Base-by-base conservation (phyloP, 2,888 invertebrate species). In the Nineta flava region DNA sequence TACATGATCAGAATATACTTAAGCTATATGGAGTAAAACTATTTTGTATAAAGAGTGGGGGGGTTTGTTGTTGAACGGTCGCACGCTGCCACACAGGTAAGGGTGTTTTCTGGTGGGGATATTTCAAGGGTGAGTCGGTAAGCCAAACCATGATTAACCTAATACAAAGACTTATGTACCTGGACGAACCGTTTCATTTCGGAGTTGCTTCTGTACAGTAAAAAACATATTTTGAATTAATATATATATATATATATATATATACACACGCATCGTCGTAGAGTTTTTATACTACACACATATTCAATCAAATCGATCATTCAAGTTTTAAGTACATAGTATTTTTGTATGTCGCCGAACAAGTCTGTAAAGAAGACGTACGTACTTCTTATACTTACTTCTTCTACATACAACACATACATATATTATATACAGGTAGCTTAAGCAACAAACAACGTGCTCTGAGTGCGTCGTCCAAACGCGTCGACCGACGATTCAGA, bases 111-210 rank as follows among this genome's bases (percentile, higher is more conserved):
- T 19, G 12, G 34, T 9, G 26, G 31, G 40, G 19, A 44, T 44
- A 31, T 15, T 16, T 34, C 16, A 40, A 41, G 47, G 45, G 47
- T 44, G 50, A 46, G 42, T n/a, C 26, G 26, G n/a, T 46, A 16
- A 26, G 26, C 26, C 26, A 26, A 26, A 26, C 26, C 55, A 58
- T 56, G 58, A 56, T 56, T 57, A 54, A 52, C 55, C 56, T 48
- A 53, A 56, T 65, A 65, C 66, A 65, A 65, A 66, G 61, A 57
- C 56, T 58, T 54, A 55, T 55, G 58, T 58, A 56, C 57, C 56
- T 57, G 67, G 65, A 68, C 68, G 64, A 66, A 63, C 64, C 65
- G 65, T 63, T 70, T 68, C 73, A 74, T 71, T 73, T 64, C 67
- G 71, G 66, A 69, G 69, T 65, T 65, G 68, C 69, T 68, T 66